These are phyloP conservation scores for Habrosyne pyritoides DNA, from an alignment of 2,888 invertebrate genomes.

Conservation along the genomic window DNA sequence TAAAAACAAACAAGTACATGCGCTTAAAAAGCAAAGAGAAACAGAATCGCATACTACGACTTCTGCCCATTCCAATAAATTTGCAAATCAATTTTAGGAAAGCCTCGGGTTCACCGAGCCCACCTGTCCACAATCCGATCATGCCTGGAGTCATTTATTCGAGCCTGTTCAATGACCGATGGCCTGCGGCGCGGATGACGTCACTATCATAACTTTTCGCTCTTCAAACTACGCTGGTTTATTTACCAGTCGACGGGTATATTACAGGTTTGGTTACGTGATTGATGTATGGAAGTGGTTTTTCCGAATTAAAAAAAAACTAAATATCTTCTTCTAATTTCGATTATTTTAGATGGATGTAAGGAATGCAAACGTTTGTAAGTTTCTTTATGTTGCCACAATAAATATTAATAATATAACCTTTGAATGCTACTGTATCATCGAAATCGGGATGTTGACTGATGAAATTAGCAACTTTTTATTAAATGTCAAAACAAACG, in stretches of 20 bases:
- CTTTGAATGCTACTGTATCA: no score
- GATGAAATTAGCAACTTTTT: no score
- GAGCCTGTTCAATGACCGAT: slow-evolving; percentile 37
- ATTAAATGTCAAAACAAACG: no score
- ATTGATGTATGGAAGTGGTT: slow-evolving; percentile 17
- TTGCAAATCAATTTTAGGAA: slow-evolving; percentile 46
- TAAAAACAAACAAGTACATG: not conserved
- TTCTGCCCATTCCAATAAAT: slow-evolving; percentile 43
- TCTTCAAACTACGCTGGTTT: slow-evolving; percentile 4
- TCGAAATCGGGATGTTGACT: no score
- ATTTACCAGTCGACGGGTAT: slow-evolving; percentile 21
- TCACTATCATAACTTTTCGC: slow-evolving; percentile 28
- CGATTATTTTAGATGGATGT: no score
- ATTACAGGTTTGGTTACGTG: slow-evolving; percentile 14
- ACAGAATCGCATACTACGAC: not conserved
- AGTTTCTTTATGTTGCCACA: no score
- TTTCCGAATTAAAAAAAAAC: not conserved
- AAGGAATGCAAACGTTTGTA: no score
- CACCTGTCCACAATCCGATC: slow-evolving; percentile 70
- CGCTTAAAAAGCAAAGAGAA: not conserved
- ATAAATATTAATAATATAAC: no score
- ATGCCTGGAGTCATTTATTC: slow-evolving; percentile 60
- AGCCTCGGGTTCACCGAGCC: slow-evolving; percentile 43
- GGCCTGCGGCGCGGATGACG: slow-evolving; percentile 37
- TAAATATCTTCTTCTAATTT: no score